Conservation (phyloP, 2,113 vertebrate species). For the Vulpes vulpes region DNA sequence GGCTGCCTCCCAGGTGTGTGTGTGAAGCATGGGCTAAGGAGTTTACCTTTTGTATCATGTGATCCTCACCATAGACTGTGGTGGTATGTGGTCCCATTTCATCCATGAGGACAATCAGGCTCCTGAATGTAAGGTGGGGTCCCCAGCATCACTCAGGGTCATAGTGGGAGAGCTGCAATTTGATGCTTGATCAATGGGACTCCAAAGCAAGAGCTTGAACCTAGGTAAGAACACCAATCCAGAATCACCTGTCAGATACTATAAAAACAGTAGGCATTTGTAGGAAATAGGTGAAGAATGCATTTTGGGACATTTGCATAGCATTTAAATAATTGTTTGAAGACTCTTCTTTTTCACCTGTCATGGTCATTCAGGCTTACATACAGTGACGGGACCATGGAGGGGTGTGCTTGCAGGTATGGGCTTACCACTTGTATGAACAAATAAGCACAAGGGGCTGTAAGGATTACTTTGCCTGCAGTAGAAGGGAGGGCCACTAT, state of each 20-base stretch:
- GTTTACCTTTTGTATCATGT: neutral
- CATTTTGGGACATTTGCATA: neutral
- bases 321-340: neutral
- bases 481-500: neutral
- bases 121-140: neutral
- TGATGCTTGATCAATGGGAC: neutral
- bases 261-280: neutral
- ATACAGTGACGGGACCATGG: rapidly evolving
- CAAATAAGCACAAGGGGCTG: neutral
- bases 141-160: neutral
- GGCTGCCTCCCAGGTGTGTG: neutral
- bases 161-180: neutral
- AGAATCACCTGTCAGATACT: neutral
- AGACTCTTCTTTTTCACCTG: neutral
- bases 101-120: neutral
- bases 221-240: neutral
- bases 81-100: neutral
- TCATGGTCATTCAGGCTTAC: neutral
- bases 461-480: neutral
- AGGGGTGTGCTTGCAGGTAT: neutral
- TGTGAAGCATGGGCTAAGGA: neutral
- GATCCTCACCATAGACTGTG: neutral
- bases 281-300: rapidly evolving
- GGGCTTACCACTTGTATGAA: no score
- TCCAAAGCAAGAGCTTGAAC: neutral